Evolutionary conservation across 2,113 vertebrate genomes (phyloP), one percentile per base, ranked within the genome.

Genomic region (Ailuropoda melanoleuca): DNA sequence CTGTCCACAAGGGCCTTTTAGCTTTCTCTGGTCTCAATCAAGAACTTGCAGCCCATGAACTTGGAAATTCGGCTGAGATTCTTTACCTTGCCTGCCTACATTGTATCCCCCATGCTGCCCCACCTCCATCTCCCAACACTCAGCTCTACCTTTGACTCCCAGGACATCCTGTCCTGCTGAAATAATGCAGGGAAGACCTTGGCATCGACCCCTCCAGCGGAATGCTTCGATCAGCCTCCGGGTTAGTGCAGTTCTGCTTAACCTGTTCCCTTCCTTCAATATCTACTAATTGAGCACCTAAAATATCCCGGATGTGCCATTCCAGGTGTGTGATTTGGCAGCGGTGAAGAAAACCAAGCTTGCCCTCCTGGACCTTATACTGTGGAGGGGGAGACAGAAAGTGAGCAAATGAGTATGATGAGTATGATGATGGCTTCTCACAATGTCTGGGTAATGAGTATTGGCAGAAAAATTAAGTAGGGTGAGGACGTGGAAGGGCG

Each of bases 21-120:
- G 48, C 82, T 81, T 87, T 37, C 31, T 26, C 29, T 70, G 50
- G 37, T 77, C 62, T 70, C 58, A 50, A 8, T 39, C 24, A 68
- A 95, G 94, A 93, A 21, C 21, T 50, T 68, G 37, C 15, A 74
- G 66, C 74, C 83, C 23, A 8, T 17, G 62, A 66, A 66, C 68
- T 48, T 81, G 46, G 5, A 62, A 9, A 74, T 81, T 77, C 70
- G 90, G 34, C 58, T 19, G 31, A 58, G 34, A 23, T 66, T 83
- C 58, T 90, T 82, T 68, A 24, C 6, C 48, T 64, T 31, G 29
- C 48, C n/a, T 58, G 13, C 64, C 13, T 21, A 14, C 50, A 34
- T 72, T 0, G 1, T 3, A 43, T 4, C 29, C 23, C 4, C 1
- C 58, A 15, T 8, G 2, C 2, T 11, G 34, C 74, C 11, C 21